phyloP scores from a whole-genome alignment of 2,888 invertebrate species.

The Amphimallon solstitiale region DNA sequence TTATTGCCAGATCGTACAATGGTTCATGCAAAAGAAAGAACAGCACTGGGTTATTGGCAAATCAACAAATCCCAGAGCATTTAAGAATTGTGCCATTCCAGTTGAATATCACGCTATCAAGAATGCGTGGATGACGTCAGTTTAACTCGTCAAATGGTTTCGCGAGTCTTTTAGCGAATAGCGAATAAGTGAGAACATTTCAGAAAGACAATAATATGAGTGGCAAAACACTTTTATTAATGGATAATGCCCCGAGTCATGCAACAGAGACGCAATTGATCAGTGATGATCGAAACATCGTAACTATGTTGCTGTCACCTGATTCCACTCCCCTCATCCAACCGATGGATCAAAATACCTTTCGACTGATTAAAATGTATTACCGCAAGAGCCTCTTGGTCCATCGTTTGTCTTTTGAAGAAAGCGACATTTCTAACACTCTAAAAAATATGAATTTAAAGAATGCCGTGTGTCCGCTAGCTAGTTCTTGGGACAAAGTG shows the following conservation, averaged over 20 bases:
- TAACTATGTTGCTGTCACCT: conserved; percentile 21
- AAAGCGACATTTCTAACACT: not conserved
- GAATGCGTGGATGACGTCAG: conserved; percentile 33
- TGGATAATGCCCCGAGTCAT: too few relatives aligned
- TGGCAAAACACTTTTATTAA: too few relatives aligned
- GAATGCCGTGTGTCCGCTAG: not conserved
- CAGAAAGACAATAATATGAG: too few relatives aligned
- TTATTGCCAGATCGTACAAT: too few relatives aligned
- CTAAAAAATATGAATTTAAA: conserved; percentile 11
- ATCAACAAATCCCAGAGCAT: conserved; percentile 33
- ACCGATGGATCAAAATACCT: conserved; percentile 33
- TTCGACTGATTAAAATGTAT: too few relatives aligned
- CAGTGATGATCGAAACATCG: too few relatives aligned
- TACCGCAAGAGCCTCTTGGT: too few relatives aligned
- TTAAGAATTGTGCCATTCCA: conserved; percentile 16
- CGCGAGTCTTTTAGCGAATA: too few relatives aligned
- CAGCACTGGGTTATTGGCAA: not conserved
- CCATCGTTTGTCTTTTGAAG: conserved; percentile 17
- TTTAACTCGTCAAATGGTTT: conserved; percentile 30
- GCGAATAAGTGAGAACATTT: too few relatives aligned
- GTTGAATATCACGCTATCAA: conserved; percentile 31
- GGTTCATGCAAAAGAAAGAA: conserved; percentile 33
- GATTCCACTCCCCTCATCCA: conserved; percentile 24
- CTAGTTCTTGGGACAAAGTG: too few relatives aligned
- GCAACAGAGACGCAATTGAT: too few relatives aligned